Evolutionary conservation across 2,888 invertebrate species (phyloP), one percentile per base, ranked within the genome.

Genomic region (Phasia obesa): DNA sequence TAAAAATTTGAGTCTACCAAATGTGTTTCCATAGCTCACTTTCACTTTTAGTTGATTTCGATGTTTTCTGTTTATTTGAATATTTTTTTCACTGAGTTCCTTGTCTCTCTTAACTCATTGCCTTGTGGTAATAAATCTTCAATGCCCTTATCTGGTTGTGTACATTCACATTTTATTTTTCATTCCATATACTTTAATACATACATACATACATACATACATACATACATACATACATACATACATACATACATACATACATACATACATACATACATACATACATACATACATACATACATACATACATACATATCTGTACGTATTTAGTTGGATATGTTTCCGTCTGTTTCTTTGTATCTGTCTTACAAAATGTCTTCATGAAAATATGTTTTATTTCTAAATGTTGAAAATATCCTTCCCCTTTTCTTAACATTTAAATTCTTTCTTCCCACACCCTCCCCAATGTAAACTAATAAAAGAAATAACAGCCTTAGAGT

Each of bases 111-210:
- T 15, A 89, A 88, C 89, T 89, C 89, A 89, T 89, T 90, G 90
- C 88, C 87, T 88, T 13, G 62, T 86, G 87, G 90, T 86, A 88
- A 90, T 90, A 90, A 90, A 90, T 90, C 90, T 90, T 89, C 81
- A 81, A 81, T 87, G 86, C 75, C 85, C 87, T 89, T 89, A 89
- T 89, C 89, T 85, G 73, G 55, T 84, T 76, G 76, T 55, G 65
- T 70, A 42, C 81, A 80, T 71, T 9, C 35, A 35, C 35, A 35
- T 35, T 35, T 83, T 77, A 49, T 59, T 81, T 81, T 59, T 53
- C 49, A 64, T 71, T 76, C 53, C 67, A 67, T 62, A 42, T 60
- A 71, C 42, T 60, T 17, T n/a, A 51, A 13, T 44, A 25, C 19
- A 55, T 23, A 51, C 13, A 25, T 44, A 17, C 17, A 7, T 19